Base-by-base conservation (phyloP, 2,113 vertebrate species). In the Rhea pennata region DNA sequence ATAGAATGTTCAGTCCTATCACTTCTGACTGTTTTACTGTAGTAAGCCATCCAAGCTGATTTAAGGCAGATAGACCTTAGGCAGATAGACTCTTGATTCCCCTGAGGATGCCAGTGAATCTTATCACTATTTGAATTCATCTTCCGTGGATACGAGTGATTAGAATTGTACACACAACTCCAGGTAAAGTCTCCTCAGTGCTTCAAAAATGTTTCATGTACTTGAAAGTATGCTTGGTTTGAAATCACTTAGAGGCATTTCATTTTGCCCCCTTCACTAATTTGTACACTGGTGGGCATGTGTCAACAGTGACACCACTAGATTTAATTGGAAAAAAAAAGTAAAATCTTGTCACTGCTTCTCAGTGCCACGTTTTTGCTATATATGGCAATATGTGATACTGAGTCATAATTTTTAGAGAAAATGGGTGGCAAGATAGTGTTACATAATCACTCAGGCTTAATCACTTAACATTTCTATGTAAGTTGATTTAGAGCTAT, bases 91-190 rank as follows among this genome's bases (percentile, higher is more conserved):
- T 87, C 22, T 76, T 69, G 31, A 65, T 91, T 94, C 15, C 54
- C 9, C 62, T 66, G 81, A 48, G 67, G 66, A 24, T 90, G 66
- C 87, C 90, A 94, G 3, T 84, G 39, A 87, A 29, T 89, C 84
- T 95, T 19, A 36, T 95, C 70, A 80, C 31, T 27, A 4, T 56
- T 91, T 89, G 94, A 95, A 87, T 95, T 95, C 87, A 29, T 85
- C 2, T 69, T 75, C 78, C 74, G 73, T 85, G 74, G 27, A 72
- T 82, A 39, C 51, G 58, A 85, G 42, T 72, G 77, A 93, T 91
- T 15, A 86, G 88, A 97, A 91, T 88, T 93, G 92, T 89, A 84
- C 77, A 85, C 71, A 44, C 61, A 92, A 2, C n/a, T 88, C 51
- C 54, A 79, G 67, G 39, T 84, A 64, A 94, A 75, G 67, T 70